Base-by-base conservation (phyloP, 2,888 invertebrate genomes). In the Tupiocoris notatus region DNA sequence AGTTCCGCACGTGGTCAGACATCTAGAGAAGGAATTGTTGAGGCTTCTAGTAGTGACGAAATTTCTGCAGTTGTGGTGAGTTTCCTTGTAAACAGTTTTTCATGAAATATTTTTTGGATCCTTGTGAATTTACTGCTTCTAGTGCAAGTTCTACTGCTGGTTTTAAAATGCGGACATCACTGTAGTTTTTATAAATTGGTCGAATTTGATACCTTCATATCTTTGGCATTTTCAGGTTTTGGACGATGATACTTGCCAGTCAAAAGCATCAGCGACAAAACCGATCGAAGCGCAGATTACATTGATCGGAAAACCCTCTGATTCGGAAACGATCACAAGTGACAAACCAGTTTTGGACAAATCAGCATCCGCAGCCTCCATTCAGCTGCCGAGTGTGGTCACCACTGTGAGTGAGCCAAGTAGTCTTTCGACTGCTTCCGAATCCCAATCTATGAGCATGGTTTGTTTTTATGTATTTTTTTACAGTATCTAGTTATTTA, bases 281-380 rank as follows among this genome's bases (percentile, higher is more conserved):
- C 16, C 54, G 9, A 9, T 9, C 54, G 59, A 17, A 59, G 70
- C 23, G 1, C 24, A 23, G 9, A 70, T 70, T 24, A 70, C 70
- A 17, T 23, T 70, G 22, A 23, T 70, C 12, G 57, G 67, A 22
- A 70, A 70, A 23, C 6, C 17, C 7, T 20, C 24, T 17, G 70
- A 70, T 59, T 7, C 70, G 1, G 70, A 70, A 24, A 70, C 25
- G 17, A 70, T 70, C 17, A 61, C 25, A 12, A 70, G 70, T 23
- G 70, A 70, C 23, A 59, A 23, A 23, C 59, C 70, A 0, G n/a
- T 17, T 9, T 9, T 16, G 20, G 12, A 6, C 57, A 57, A 22
- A 1, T 56, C 57, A 20, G 56, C 57, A 9, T 20, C 67, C 0
- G 57, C 56, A 18, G 39, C 39, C 3, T n/a, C n/a, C n/a, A n/a